phyloP scores from a whole-genome alignment of 2,888 invertebrate genomes.

The Drosophila prostipennis region DNA sequence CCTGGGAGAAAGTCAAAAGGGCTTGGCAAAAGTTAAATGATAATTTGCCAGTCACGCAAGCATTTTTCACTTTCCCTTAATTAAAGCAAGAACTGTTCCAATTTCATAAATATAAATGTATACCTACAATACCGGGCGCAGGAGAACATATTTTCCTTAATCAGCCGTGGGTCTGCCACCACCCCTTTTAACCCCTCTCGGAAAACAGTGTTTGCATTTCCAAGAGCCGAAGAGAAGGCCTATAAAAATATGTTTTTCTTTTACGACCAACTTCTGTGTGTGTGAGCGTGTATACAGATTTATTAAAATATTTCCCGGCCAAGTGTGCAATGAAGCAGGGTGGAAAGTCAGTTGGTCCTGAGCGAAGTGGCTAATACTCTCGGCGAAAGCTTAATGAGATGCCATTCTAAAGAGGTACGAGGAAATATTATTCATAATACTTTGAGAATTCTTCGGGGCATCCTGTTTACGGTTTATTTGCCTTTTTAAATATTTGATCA shows the following conservation, averaged over 20 bases:
- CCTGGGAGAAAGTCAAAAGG: constrained; percentile 1
- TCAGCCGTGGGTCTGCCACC: constrained; percentile 28
- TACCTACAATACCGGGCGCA: constrained; percentile 17
- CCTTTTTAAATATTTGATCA: too few relatives aligned
- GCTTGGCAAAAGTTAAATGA: constrained; percentile 55
- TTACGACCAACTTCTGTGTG: constrained; percentile 43
- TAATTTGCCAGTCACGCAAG: constrained; percentile 53
- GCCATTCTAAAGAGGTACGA: background rate
- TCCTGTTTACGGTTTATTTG: background rate
- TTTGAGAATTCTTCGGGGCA: background rate
- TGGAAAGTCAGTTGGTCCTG: constrained; percentile 8
- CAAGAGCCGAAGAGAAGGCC: constrained; percentile 16
- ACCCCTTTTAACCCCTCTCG: constrained; percentile 10
- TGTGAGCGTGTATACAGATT: constrained; percentile 43
- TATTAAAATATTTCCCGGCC: constrained; percentile 59
- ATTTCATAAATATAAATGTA: constrained; percentile 37
- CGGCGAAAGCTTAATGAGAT: constrained; percentile 1
- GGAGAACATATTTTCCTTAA: constrained; percentile 42
- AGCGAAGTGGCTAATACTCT: constrained; percentile 45
- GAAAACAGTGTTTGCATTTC: constrained; percentile 25
- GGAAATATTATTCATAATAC: background rate
- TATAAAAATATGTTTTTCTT: constrained; percentile 53
- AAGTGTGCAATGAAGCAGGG: constrained; percentile 17
- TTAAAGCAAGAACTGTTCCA: constrained; percentile 51
- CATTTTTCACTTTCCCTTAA: constrained; percentile 34